Evolutionary conservation across 2,113 vertebrate species (phyloP).

Genomic region (Alces alces): DNA sequence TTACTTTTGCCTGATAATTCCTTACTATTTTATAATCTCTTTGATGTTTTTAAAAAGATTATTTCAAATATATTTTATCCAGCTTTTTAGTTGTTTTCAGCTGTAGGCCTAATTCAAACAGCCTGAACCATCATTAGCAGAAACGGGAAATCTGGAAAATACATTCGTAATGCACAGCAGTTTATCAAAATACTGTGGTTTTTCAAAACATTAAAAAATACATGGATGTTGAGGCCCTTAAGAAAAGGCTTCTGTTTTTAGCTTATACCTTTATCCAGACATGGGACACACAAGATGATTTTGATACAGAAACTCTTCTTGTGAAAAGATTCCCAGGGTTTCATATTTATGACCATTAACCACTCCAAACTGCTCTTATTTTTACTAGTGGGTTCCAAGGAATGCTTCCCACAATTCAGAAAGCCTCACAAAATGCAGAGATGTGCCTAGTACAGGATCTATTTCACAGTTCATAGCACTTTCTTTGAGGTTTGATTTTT

Average conservation of each 20-base stretch:
- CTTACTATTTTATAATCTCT: conserved; percentile 31
- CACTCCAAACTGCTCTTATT: not conserved
- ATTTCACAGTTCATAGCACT: not conserved
- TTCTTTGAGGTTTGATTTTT: not conserved
- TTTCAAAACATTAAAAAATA: conserved; percentile 7
- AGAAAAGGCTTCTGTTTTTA: not conserved
- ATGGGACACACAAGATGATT: not conserved
- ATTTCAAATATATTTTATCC: conserved; percentile 29
- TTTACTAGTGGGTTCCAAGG: not conserved
- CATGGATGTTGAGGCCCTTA: not conserved
- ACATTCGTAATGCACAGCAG: not conserved
- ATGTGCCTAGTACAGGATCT: not conserved
- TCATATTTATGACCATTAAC: not conserved
- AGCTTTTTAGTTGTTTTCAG: not conserved
- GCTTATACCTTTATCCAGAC: not conserved
- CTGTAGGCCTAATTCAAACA: not conserved
- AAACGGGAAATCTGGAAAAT: conserved; percentile 10
- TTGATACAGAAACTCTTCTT: not conserved
- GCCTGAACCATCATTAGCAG: not conserved
- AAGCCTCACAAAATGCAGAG: not conserved
- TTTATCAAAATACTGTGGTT: not conserved
- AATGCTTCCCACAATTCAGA: not conserved
- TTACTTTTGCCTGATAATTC: not conserved
- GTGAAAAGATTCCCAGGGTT: not conserved
- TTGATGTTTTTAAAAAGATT: not conserved